These are phyloP conservation scores for Kobus ellipsiprymnus DNA, from an alignment of 2,113 vertebrate species.

Conservation along the genomic window DNA sequence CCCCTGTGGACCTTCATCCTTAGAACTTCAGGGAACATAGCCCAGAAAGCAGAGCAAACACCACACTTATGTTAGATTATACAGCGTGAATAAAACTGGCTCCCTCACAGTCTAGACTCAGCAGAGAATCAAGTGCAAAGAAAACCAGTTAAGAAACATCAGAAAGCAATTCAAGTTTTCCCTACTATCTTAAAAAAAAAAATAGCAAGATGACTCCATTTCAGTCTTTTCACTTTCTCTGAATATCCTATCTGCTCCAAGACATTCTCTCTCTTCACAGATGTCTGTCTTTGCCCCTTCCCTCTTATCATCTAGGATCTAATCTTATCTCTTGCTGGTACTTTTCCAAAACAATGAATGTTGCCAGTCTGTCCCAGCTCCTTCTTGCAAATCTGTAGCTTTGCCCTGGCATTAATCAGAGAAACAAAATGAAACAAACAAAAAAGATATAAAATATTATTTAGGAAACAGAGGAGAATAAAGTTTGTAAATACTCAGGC, in stretches of 20 bases:
- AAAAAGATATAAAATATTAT: not conserved
- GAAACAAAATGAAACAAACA: not conserved
- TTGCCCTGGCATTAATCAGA: not conserved
- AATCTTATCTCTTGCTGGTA: not conserved
- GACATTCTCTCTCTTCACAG: not conserved
- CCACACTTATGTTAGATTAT: not conserved
- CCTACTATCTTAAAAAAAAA: not conserved
- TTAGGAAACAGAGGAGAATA: not conserved
- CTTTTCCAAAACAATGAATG: not conserved
- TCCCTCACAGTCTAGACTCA: not conserved
- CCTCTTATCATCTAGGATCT: not conserved
- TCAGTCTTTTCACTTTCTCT: not conserved
- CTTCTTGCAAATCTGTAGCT: not conserved
- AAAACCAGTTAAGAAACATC: not conserved
- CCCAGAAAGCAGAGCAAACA: not conserved
- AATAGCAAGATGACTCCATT: not conserved
- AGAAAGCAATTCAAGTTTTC: not conserved
- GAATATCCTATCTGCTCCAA: not conserved
- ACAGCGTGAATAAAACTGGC: not conserved
- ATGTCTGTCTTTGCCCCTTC: not conserved
- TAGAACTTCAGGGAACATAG: not conserved
- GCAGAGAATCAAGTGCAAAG: not conserved
- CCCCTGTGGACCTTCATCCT: not conserved
- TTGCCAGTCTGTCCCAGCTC: not conserved
- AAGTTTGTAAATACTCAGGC: not conserved